Base-by-base conservation (phyloP, 2,113 vertebrate genomes). In the Ariopsis seemanni region DNA sequence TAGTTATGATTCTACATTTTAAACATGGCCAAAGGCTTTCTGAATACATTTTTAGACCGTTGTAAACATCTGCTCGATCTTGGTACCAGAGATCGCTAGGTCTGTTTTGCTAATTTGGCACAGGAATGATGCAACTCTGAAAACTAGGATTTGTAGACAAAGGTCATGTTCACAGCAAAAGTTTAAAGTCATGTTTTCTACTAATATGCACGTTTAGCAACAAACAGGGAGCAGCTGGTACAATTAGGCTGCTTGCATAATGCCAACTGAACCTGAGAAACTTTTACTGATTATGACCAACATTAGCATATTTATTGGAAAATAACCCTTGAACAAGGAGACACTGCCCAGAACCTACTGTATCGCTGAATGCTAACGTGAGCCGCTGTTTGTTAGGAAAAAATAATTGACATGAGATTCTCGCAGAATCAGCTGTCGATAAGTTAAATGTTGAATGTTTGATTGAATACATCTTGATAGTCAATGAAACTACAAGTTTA, bases 1-100 rank as follows among this genome's bases (percentile, higher is more conserved):
- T 87, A 87, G 69, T 53, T 83, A 55, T 55, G 86, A 42, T 55
- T 83, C 81, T 27, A 83, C 81, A 67, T 72, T 83, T 30, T n/a
- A 82, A 82, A 87, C 34, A 69, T 42, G 18, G 71, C 86, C 69
- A 52, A 63, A 53, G 71, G 80, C 53, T 52, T 50, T 27, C 57
- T 18, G 77, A 86, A 86, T 86, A 55, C 18, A 48, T 74, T 78
- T 75, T 87, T 52, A 62, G 57, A 52, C n/a, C 11, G 80, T 9
- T 83, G 80, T 75, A 87, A 87, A 87, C 79, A 62, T 87, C 53
- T 52, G 12, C 27, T 50, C 1, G n/a, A 27, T 72, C 53, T 50
- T 60, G 53, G 50, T 53, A 30, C 27, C 7, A 10, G 0, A 5
- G 50, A 63, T 67, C 18, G 14, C 53, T 18, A 25, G 11, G n/a